Base-by-base conservation (phyloP, 2,113 vertebrate genomes). In the Pterophyllum scalare region DNA sequence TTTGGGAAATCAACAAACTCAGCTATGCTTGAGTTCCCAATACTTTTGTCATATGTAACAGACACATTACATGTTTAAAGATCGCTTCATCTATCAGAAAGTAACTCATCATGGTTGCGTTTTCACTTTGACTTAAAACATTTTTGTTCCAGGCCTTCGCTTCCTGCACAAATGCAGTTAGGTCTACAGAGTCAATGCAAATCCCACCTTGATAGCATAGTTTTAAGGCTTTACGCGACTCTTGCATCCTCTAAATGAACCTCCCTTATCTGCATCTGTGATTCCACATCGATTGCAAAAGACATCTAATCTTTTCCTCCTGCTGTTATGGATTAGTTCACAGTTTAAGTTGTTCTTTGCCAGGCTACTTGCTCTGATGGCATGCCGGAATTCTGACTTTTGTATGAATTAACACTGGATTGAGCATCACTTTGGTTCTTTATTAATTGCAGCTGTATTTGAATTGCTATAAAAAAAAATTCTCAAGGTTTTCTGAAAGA, bases 331-430 rank as follows among this genome's bases (percentile, higher is more conserved):
- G 79, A 31, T 43, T 56, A 43, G 79, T 62, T 59, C 57, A 28
- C 10, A 6, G 77, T n/a, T 80, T 56, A 81, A 75, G 72, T 14
- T 43, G 33, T 57, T 59, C 31, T 80, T 83, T 31, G 1, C 22
- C 15, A 6, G 24, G 14, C 52, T 31, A 2, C 17, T 77, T 24
- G 20, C 24, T 77, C 6, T 83, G 57, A 85, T 59, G 26, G 7
- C 15, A 79, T 81, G 49, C 59, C 78, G 77, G 46, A 86, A 84
- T 84, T 75, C 33, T 75, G 75, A 62, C 79, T 79, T 75, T 77
- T 19, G 35, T n/a, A n/a, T 84, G 22, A 70, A 15, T 40, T 72
- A 52, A 43, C 43, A 31, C 17, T 52, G 65, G 24, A n/a, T 19
- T 31, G 24, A 54, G 67, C 67, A n/a, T 13, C 26, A 54, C 17